Evolutionary conservation across 2,888 invertebrate species (phyloP).

Genomic region (Ectobius pallidus): DNA sequence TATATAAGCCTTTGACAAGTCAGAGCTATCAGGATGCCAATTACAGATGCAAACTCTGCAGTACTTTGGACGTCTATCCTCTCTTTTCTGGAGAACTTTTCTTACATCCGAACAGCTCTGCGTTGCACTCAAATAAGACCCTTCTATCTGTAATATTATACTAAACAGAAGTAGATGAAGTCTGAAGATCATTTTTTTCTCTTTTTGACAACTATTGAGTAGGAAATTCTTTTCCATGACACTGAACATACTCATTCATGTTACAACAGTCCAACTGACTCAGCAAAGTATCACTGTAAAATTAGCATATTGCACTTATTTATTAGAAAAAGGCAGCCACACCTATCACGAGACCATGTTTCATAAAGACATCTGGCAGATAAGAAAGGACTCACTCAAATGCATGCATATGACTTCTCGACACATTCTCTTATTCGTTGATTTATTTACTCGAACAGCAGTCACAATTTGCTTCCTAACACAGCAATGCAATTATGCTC

Average conservation of each 20-base stretch:
- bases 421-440: neutral
- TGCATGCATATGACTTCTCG: neutral
- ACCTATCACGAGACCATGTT: constrained; percentile 4
- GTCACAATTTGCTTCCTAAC: neutral
- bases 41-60: neutral
- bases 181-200: neutral
- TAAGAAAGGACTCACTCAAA: constrained; percentile 1
- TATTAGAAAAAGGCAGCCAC: constrained; percentile 36
- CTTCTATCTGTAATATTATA: neutral
- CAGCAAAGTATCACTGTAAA: constrained; percentile 1
- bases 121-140: neutral
- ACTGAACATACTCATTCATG: constrained; percentile 21
- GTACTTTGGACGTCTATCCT: neutral
- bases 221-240: constrained; percentile 16
- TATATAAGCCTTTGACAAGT: neutral
- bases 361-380: neutral
- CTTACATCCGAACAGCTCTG: constrained; percentile 1
- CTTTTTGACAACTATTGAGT: neutral
- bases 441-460: neutral
- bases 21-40: neutral
- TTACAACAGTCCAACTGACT: constrained; percentile 37
- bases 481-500: neutral
- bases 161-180: neutral
- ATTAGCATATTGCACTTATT: constrained; percentile 5
- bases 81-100: too few relatives aligned